A percentile compares a stretch with the other conserved stretches of the same genome.
Conservation (phyloP, 2,113 vertebrate species). For the Gnathonemus echidnorhynchus region DNA sequence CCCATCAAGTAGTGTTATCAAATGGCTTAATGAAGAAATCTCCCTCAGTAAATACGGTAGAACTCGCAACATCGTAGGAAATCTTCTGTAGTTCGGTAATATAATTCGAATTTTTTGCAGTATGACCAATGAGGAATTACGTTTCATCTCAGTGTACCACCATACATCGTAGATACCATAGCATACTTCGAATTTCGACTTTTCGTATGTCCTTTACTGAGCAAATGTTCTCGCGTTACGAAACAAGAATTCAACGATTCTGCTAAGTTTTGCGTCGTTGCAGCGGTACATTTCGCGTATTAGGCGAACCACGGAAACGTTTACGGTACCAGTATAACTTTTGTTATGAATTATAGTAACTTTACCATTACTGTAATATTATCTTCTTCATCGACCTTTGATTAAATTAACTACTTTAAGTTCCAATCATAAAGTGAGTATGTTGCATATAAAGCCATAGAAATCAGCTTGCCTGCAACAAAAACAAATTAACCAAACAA, state of each 20-base stretch:
- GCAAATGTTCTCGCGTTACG: not conserved
- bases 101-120: too few species aligned
- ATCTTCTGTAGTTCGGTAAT: too few species aligned
- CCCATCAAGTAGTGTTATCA: not conserved
- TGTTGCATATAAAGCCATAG: not conserved
- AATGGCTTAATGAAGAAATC: not conserved
- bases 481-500: not conserved
- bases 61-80: too few species aligned
- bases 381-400: not conserved
- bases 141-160: too few species aligned
- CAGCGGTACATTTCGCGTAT: conserved; percentile 54
- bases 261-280: not conserved
- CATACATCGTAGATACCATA: not conserved
- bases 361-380: not conserved
- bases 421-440: not conserved
- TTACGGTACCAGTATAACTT: not conserved
- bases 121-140: too few species aligned
- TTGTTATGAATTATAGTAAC: not conserved
- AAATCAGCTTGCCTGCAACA: not conserved
- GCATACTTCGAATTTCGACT: not conserved
- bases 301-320: conserved; percentile 46
- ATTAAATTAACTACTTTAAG: not conserved
- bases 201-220: not conserved
- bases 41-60: too few species aligned
- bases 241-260: not conserved